phyloP scores from a whole-genome alignment of 2,113 vertebrate genomes.

The Hypocryptadius cinnamomeus region DNA sequence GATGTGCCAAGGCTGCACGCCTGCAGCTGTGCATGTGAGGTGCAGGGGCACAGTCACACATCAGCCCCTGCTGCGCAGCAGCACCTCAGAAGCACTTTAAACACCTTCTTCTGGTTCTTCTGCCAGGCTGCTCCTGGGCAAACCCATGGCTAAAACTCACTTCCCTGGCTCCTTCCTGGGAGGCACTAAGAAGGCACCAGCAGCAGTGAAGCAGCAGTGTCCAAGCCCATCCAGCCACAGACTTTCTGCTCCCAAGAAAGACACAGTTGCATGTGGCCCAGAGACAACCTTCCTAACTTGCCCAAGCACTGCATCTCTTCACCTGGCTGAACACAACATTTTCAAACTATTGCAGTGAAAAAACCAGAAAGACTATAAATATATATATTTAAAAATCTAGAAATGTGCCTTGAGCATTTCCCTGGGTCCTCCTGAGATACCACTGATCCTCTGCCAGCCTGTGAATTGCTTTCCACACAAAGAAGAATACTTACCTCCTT shows the following conservation, averaged over 20 bases:
- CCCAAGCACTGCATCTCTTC: not conserved
- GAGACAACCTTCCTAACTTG: not conserved
- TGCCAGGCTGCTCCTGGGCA: not conserved
- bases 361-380: not conserved
- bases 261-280: accelerated
- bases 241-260: not conserved
- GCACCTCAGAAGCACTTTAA: not conserved
- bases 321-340: not conserved
- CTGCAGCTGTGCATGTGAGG: not conserved
- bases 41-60: not conserved
- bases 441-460: not conserved
- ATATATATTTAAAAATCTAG: not conserved
- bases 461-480: not conserved
- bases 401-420: accelerated
- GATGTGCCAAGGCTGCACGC: not conserved
- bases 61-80: accelerated
- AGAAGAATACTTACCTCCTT: not conserved
- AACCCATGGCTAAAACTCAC: not conserved
- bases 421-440: not conserved
- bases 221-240: not conserved
- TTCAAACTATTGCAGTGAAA: not conserved
- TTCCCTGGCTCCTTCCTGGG: not conserved
- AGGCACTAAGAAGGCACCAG: not conserved
- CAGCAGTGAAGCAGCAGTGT: not conserved
- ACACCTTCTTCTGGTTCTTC: not conserved